These are phyloP conservation scores for Sula dactylatra DNA, from an alignment of 2,113 vertebrate genomes.

Conservation along the genomic window DNA sequence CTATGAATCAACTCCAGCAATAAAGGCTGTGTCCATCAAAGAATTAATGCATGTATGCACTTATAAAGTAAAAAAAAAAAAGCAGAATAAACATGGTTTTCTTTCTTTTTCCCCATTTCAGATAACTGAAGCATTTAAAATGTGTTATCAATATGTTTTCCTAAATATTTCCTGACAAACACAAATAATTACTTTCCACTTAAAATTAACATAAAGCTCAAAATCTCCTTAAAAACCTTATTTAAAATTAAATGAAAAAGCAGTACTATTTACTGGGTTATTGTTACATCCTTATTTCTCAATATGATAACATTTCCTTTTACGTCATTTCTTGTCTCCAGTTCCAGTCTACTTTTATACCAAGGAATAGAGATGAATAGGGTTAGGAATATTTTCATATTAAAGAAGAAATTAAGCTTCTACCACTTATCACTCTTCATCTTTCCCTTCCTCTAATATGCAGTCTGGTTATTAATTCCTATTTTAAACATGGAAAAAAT, in stretches of 20 bases:
- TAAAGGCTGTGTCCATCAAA: not conserved
- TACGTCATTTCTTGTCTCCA: not conserved
- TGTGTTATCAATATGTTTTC: not conserved
- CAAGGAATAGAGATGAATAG: not conserved
- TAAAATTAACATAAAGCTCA: not conserved
- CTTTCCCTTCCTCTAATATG: not conserved
- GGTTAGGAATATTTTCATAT: not conserved
- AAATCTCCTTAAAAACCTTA: not conserved
- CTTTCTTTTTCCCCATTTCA: not conserved
- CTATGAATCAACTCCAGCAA: not conserved
- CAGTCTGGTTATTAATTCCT: not conserved
- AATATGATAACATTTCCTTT: not conserved
- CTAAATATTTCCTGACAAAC: not conserved
- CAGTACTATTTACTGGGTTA: not conserved
- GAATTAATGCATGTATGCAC: not conserved
- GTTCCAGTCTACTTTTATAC: not conserved
- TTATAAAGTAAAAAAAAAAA: not conserved
- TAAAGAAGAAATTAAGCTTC: not conserved
- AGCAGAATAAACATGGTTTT: fast-evolving
- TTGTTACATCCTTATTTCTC: not conserved
- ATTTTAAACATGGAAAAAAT: not conserved
- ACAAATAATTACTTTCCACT: not conserved
- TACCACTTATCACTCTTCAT: not conserved
- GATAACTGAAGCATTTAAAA: not conserved
- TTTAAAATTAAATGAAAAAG: not conserved